Base-by-base conservation (phyloP, 2,888 invertebrate genomes). In the Watsonalla binaria region DNA sequence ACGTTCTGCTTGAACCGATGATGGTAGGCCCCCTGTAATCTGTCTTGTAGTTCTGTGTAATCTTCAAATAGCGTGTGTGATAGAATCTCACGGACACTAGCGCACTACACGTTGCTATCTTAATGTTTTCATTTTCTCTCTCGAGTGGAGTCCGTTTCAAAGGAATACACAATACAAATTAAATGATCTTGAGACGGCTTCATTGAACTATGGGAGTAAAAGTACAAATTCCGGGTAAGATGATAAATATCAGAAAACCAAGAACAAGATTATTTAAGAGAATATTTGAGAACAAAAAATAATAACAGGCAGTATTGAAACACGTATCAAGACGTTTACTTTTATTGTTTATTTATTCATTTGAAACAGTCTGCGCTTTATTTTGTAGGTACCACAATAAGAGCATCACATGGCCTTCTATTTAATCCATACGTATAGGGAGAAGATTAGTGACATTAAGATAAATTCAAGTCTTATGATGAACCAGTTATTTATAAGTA, bases 391-490 rank as follows among this genome's bases (percentile, higher is more conserved):
- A 65, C 59, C 65, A 64, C 64, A 64, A 66, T 49, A 65, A 66
- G 66, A 65, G 70, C 68, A 74, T 66, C 68, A 74, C 69, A 79
- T 78, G 78, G 83, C 84, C 84, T 84, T 83, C 75, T 64, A 76
- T 73, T 72, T 72, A 74, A 70, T 63, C 68, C 74, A 66, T 63
- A 61, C 67, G 63, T 74, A 78, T 61, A 57, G 68, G 66, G 70
- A 73, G 64, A 70, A 74, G 71, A 70, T 75, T 80, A 82, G 82
- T 80, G 75, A 76, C 64, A 73, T 70, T 83, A 83, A 80, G 79
- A 74, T 78, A 76, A 77, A 73, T 74, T 71, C 74, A 77, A 76
- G 78, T 85, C 84, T 84, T 85, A 84, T 84, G 84, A 84, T 74
- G 72, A 76, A 68, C 68, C 66, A 66, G 60, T 72, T 72, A 72